These are phyloP conservation scores for Melanchra persicariae DNA, from an alignment of 2,888 invertebrate genomes.

Conservation along the genomic window DNA sequence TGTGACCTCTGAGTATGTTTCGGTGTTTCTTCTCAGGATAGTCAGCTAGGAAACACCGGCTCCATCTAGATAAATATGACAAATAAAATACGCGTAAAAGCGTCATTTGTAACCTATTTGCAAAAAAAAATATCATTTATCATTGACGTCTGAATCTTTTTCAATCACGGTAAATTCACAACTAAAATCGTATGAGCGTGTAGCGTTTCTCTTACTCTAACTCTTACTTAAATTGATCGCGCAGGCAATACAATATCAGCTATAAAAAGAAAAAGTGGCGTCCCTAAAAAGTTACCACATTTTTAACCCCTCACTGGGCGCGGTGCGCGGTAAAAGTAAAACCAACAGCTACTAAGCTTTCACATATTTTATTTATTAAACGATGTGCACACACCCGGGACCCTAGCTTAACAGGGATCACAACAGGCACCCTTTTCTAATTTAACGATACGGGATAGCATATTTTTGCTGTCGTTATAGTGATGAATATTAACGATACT, in stretches of 20 bases:
- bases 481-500: slow-evolving; percentile 13
- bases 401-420: slow-evolving; percentile 77
- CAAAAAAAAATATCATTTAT: no score
- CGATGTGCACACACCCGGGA: slow-evolving; percentile 76
- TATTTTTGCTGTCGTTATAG: slow-evolving; percentile 12
- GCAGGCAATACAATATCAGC: neutral
- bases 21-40: no score
- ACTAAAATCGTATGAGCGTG: neutral
- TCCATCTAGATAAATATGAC: no score
- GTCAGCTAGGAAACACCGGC: no score
- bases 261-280: slow-evolving; percentile 51
- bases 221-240: slow-evolving; percentile 31
- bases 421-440: slow-evolving; percentile 72
- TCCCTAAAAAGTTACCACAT: slow-evolving; percentile 66
- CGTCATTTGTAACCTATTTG: no score
- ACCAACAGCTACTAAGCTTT: slow-evolving; percentile 73
- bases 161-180: neutral
- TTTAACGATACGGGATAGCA: slow-evolving; percentile 28
- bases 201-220: slow-evolving; percentile 1
- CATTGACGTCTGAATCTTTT: neutral
- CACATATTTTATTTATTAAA: slow-evolving; percentile 86
- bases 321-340: slow-evolving; percentile 65
- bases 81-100: no score
- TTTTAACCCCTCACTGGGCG: slow-evolving; percentile 81
- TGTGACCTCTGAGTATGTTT: no score